Evolutionary conservation across 2,797 vertebrate genomes (phyloP).

Genomic region (Pseudochirops corinnae): DNA sequence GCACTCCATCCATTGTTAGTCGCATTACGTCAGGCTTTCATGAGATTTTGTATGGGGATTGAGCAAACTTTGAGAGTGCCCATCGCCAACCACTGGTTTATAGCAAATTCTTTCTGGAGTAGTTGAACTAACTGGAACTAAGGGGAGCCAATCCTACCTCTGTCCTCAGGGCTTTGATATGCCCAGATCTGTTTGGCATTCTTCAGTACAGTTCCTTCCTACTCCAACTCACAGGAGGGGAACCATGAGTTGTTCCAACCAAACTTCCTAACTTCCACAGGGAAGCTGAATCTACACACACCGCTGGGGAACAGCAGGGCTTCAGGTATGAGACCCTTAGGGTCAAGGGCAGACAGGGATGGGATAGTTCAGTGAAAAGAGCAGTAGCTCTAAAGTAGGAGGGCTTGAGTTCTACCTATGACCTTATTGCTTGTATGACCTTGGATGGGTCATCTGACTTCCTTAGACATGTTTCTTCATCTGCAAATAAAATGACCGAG

Average conservation of each 20-base stretch:
- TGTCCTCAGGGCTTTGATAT: neutral
- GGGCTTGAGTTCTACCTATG: no score
- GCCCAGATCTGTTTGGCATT: neutral
- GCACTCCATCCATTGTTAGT: neutral
- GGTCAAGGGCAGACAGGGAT: neutral
- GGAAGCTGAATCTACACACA: neutral
- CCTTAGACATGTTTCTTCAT: no score
- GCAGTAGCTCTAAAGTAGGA: no score
- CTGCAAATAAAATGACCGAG: no score
- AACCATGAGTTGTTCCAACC: neutral
- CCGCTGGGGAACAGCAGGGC: constrained; percentile 67
- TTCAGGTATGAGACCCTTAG: neutral
- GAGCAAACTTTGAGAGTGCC: neutral
- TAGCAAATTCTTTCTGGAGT: neutral
- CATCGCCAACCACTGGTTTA: neutral
- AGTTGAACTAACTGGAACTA: neutral
- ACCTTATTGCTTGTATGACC: no score
- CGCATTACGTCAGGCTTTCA: neutral
- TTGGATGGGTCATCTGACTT: no score
- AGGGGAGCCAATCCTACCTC: neutral
- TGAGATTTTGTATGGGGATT: neutral
- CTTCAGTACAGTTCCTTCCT: neutral
- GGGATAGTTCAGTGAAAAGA: neutral
- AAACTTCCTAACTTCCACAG: rapidly evolving
- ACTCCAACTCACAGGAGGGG: neutral